Evolutionary conservation across 2,888 invertebrate species (phyloP), one percentile per base, ranked within the genome.

Genomic region (Drosophila tripunctata): DNA sequence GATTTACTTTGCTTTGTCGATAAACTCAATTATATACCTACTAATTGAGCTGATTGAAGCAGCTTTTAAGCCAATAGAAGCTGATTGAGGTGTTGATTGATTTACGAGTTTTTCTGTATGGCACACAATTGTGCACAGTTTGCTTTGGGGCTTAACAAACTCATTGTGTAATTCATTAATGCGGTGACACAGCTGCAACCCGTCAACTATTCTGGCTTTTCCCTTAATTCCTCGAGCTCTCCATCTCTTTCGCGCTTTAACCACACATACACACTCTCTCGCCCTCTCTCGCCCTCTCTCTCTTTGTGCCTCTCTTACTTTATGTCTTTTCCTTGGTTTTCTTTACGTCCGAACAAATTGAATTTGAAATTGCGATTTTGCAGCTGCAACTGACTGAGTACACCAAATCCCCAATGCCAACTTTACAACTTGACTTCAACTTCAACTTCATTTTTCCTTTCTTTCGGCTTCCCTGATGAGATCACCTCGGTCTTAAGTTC

Each of bases 121-220:
- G 10, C 2, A 27, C n/a, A 50, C 22, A 10, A 45, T 62, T 19
- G 1, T 19, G 8, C 17, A 24, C 24, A 22, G 8, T 35, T 17
- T 35, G 4, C 27, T 31, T 47, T 58, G 21, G n/a, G n/a, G 27
- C 35, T 44, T 51, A 56, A 60, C 67, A 54, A 63, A 65, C 72
- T 67, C 61, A 48, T 65, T 75, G 50, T 38, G 61, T 55, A 75
- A 86, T 75, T 65, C 72, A 82, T 82, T 78, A 68, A 65, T 50
- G 50, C 44, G 47, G 47, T 22, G 62, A 54, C 52, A 51, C 58
- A 60, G 60, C 56, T 47, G 65, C 61, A 63, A 60, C 27, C 52
- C 41, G 36, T 36, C 12, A 33, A 22, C 30, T 17, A 38, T 7
- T 22, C 7, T 2, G n/a, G 14, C 22, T 12, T 33, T 30, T 35